Evolutionary conservation across 2,797 vertebrate genomes (phyloP).

Genomic region (Sebastes minor): DNA sequence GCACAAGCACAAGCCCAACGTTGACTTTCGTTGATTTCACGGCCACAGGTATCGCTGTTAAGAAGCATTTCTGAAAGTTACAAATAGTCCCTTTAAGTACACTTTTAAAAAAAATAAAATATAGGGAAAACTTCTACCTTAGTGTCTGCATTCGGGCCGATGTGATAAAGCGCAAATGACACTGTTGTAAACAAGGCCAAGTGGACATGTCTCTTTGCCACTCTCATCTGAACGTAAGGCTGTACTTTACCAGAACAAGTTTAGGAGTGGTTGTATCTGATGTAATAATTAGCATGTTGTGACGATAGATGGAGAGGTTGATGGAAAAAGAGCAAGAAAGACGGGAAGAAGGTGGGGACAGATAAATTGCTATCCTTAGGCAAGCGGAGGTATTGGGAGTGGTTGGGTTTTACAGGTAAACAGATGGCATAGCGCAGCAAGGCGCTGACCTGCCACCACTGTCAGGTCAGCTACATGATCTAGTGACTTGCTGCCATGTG

Average conservation of each 20-base stretch:
- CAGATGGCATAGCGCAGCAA: slow-evolving; percentile 71
- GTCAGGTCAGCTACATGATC: slow-evolving; percentile 58
- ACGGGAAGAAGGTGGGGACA: slow-evolving; percentile 18
- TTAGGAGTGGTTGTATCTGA: slow-evolving; percentile 24
- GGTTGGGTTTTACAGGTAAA: slow-evolving; percentile 70
- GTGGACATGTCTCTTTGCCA: not conserved
- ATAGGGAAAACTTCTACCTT: not conserved
- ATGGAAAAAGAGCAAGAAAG: slow-evolving; percentile 4
- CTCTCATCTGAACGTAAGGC: not conserved
- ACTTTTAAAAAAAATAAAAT: not conserved
- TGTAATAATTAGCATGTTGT: slow-evolving; percentile 3
- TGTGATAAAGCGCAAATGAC: not conserved
- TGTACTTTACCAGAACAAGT: slow-evolving; percentile 1
- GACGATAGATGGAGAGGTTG: slow-evolving; percentile 18
- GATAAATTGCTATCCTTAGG: slow-evolving; percentile 20
- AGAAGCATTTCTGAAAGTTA: too few relatives aligned
- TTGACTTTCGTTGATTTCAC: too few relatives aligned
- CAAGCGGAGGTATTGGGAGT: slow-evolving; percentile 14
- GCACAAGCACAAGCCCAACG: too few relatives aligned
- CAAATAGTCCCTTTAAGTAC: not conserved
- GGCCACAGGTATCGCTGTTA: too few relatives aligned
- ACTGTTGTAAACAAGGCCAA: not conserved
- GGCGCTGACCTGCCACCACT: slow-evolving; percentile 54
- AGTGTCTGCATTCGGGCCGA: not conserved
- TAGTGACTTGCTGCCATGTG: slow-evolving; percentile 31